A percentile compares a stretch with the other conserved stretches of the same genome.
Evolutionary conservation across 2,113 vertebrate species (phyloP).

Genomic region (Tragelaphus buxtoni): DNA sequence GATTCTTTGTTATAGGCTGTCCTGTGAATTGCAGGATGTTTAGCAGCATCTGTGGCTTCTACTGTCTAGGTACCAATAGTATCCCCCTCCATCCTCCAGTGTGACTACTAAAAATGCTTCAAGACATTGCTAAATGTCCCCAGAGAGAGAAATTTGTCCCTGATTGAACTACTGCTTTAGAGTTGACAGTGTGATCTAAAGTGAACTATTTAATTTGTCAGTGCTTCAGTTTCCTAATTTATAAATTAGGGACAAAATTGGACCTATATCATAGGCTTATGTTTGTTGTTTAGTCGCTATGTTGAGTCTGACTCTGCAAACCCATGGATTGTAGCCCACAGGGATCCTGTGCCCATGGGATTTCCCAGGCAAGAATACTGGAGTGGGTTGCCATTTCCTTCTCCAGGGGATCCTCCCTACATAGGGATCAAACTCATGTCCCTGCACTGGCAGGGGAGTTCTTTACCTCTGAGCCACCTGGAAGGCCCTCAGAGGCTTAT

Average conservation of each 20-base stretch:
- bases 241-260: not conserved
- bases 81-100: too few relatives aligned
- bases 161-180: not conserved
- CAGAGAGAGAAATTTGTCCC: not conserved
- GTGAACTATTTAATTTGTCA: not conserved
- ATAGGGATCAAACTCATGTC: not conserved
- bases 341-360: not conserved
- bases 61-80: fast-evolving
- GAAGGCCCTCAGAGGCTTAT: not conserved
- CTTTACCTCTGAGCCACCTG: not conserved
- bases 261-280: not conserved
- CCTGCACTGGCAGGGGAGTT: not conserved
- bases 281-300: not conserved
- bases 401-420: not conserved
- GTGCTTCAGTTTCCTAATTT: not conserved
- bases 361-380: not conserved
- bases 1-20: not conserved
- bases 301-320: not conserved
- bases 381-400: not conserved
- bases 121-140: not conserved
- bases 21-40: not conserved
- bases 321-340: not conserved
- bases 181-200: not conserved
- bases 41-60: not conserved
- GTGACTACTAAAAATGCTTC: not conserved